Percentiles rank a stretch among this genome's conserved stretches.
phyloP scores from a whole-genome alignment of 2,888 invertebrate species.

The Pachliopta kotzebuea region DNA sequence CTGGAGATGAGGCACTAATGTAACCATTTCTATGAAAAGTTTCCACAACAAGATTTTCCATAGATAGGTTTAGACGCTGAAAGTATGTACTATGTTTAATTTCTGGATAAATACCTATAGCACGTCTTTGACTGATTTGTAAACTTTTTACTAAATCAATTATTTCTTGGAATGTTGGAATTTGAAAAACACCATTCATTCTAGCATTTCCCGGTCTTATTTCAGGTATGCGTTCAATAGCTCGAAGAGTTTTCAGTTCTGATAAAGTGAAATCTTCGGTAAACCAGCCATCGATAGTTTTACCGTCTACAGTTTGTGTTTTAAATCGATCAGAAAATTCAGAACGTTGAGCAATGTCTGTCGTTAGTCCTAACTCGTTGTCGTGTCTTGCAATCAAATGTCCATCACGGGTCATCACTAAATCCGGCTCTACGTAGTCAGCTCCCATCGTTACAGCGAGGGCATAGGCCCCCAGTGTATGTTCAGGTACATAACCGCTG shows the following conservation, averaged over 20 bases:
- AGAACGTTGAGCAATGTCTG: slow-evolving; percentile 52
- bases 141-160: slow-evolving; percentile 61
- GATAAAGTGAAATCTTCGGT: slow-evolving; percentile 68
- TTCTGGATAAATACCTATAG: slow-evolving; percentile 68
- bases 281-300: slow-evolving; percentile 59
- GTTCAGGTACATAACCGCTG: slow-evolving; percentile 70
- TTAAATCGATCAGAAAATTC: slow-evolving; percentile 56
- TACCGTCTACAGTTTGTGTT: slow-evolving; percentile 57
- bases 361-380: slow-evolving; percentile 60
- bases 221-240: slow-evolving; percentile 56
- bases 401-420: slow-evolving; percentile 67
- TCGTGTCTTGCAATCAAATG: slow-evolving; percentile 64
- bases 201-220: slow-evolving; percentile 64
- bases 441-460: slow-evolving; percentile 67
- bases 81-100: slow-evolving; percentile 66
- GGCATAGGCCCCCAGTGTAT: slow-evolving; percentile 68
- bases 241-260: slow-evolving; percentile 63
- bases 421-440: slow-evolving; percentile 69
- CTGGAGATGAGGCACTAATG: slow-evolving; percentile 46
- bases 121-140: slow-evolving; percentile 54
- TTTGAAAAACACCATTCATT: slow-evolving; percentile 54
- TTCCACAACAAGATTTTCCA: slow-evolving; percentile 58
- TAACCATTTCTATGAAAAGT: slow-evolving; percentile 61
- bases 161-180: slow-evolving; percentile 67
- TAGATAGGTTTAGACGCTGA: slow-evolving; percentile 50